These are phyloP conservation scores for Xestia rhomboidea DNA, from an alignment of 2,888 invertebrate species.

Conservation along the genomic window DNA sequence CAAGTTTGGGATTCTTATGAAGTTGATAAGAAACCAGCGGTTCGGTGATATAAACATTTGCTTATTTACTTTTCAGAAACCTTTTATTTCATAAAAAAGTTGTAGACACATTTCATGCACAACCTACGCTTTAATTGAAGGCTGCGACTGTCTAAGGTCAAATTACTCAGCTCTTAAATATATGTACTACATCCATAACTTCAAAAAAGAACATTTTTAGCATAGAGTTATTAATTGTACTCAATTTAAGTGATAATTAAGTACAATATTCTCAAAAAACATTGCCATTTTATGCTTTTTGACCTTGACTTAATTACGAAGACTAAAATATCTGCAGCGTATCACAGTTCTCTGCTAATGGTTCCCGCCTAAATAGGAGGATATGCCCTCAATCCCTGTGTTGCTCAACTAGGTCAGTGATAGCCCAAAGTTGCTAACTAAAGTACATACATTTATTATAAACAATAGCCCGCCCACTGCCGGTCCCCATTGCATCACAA, in stretches of 20 bases:
- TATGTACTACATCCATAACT: too few species aligned
- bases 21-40: not conserved
- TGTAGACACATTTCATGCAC: not conserved
- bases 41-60: not conserved
- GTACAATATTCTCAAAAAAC: not conserved
- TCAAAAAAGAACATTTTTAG: not conserved
- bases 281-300: not conserved
- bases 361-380: not conserved
- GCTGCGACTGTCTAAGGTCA: not conserved
- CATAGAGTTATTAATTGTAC: constrained; percentile 2
- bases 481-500: constrained; percentile 43
- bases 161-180: not conserved
- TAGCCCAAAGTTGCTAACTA: constrained; percentile 7
- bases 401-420: constrained; percentile 31
- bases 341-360: constrained; percentile 19
- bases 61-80: not conserved
- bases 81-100: not conserved
- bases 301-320: not conserved
- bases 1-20: not conserved
- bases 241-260: constrained; percentile 11
- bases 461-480: constrained; percentile 49
- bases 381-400: constrained; percentile 32
- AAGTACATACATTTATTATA: constrained; percentile 35
- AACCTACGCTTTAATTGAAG: not conserved
- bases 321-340: not conserved